Conservation (phyloP, 2,113 vertebrate species). For the Aptenodytes forsteri region DNA sequence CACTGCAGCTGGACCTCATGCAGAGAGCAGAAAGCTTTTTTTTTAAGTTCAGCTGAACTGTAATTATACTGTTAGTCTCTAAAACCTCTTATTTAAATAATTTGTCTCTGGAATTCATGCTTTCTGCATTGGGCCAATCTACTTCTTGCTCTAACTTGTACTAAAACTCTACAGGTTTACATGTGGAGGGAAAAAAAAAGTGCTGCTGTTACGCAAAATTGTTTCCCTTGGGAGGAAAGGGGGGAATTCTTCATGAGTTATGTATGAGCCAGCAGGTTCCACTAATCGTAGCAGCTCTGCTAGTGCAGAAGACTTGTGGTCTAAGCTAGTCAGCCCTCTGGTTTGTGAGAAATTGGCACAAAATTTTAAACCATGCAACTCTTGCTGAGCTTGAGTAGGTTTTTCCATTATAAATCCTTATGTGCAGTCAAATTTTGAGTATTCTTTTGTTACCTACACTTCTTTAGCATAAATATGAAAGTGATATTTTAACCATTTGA, state of each 20-base stretch:
- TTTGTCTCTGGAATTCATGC: slow-evolving; percentile 55
- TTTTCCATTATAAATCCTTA: background rate
- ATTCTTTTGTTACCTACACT: background rate
- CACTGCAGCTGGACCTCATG: slow-evolving; percentile 37
- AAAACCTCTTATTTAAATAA: slow-evolving; percentile 62
- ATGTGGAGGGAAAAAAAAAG: background rate
- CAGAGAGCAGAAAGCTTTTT: slow-evolving; percentile 46
- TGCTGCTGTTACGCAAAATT: slow-evolving; percentile 41
- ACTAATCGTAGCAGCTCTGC: slow-evolving; percentile 10
- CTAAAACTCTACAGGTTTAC: slow-evolving; percentile 27
- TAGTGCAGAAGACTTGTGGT: background rate
- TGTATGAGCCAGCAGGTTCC: slow-evolving; percentile 55
- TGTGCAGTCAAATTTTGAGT: background rate
- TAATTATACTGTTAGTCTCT: slow-evolving; percentile 64
- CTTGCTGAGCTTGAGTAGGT: background rate
- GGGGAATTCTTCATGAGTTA: slow-evolving; percentile 53
- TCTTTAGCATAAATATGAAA: background rate
- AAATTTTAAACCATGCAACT: background rate
- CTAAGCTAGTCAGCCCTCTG: background rate
- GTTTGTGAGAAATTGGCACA: slow-evolving; percentile 36
- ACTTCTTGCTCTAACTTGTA: slow-evolving; percentile 53
- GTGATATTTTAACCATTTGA: background rate
- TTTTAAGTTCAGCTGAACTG: slow-evolving; percentile 37
- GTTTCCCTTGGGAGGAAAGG: slow-evolving; percentile 33
- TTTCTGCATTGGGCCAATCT: slow-evolving; percentile 20